phyloP scores from a whole-genome alignment of 2,113 vertebrate genomes.

The Lophius piscatorius region DNA sequence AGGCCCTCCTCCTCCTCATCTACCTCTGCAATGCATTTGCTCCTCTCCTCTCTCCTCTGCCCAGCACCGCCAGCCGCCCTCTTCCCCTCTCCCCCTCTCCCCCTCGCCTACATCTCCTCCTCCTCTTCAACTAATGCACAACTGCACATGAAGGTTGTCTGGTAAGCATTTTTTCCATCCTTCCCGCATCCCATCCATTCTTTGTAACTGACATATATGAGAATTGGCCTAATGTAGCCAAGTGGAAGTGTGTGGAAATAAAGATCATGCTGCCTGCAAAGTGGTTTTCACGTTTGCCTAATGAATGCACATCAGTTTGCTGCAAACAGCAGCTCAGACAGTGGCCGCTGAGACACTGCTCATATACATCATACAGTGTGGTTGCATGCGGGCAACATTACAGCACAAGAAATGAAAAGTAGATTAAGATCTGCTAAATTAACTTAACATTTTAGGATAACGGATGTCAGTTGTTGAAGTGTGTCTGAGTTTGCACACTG shows the following conservation, averaged over 20 bases:
- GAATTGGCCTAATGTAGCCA: conserved; percentile 67
- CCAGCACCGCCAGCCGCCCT: conserved; percentile 68
- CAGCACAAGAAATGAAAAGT: conserved; percentile 18
- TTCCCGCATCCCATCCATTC: conserved; percentile 56
- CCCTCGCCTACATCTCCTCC: conserved; percentile 15
- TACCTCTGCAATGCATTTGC: conserved; percentile 76
- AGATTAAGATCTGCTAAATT: conserved; percentile 21
- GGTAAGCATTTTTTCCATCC: conserved; percentile 68
- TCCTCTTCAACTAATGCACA: conserved; percentile 65
- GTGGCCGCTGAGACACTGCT: too few relatives aligned
- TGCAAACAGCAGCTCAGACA: conserved; percentile 47
- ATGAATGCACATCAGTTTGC: conserved; percentile 56
- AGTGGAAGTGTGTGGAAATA: conserved; percentile 51
- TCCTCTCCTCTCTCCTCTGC: conserved; percentile 73
- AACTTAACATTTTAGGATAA: conserved; percentile 20
- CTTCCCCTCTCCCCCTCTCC: conserved; percentile 43
- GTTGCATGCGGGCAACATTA: too few relatives aligned
- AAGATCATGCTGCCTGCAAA: conserved; percentile 59
- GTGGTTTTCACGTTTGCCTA: conserved; percentile 59
- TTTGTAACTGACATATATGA: conserved; percentile 71
- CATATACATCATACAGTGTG: too few relatives aligned
- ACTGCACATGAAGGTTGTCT: conserved; percentile 75
- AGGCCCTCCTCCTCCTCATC: conserved; percentile 80
- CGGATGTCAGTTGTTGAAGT: too few relatives aligned
- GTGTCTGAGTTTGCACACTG: conserved; percentile 36